Percentiles rank a stretch among this genome's conserved stretches.
These are phyloP conservation scores for Drosophila tropicalis DNA, from an alignment of 1,140 invertebrate genomes.

Conservation along the genomic window DNA sequence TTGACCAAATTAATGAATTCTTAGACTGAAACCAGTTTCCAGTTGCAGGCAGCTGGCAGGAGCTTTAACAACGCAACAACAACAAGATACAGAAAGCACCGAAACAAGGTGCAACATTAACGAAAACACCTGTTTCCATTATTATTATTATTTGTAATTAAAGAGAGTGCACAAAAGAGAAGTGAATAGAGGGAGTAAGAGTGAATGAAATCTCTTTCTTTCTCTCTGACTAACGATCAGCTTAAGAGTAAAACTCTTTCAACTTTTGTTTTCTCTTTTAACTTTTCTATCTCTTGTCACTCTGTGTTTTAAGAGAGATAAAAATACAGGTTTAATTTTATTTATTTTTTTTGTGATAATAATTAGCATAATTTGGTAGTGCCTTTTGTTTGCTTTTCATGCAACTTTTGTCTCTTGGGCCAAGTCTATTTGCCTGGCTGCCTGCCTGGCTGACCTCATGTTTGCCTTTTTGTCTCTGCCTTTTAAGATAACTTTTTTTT, in stretches of 20 bases:
- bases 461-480: slow-evolving; percentile 14
- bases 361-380: slow-evolving; percentile 76
- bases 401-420: slow-evolving; percentile 10
- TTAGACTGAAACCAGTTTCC: slow-evolving; percentile 53
- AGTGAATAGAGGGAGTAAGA: slow-evolving; percentile 4
- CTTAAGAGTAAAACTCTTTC: slow-evolving; percentile 9
- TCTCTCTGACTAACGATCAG: not conserved
- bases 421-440: slow-evolving; percentile 21
- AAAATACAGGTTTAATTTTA: slow-evolving; percentile 56
- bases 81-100: slow-evolving; percentile 16
- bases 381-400: slow-evolving; percentile 40
- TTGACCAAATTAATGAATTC: slow-evolving; percentile 64
- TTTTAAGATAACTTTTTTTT: slow-evolving; percentile 22
- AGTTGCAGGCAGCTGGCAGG: slow-evolving; percentile 31
- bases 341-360: slow-evolving; percentile 30
- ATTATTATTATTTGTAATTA: slow-evolving; percentile 11
- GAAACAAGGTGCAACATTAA: slow-evolving; percentile 41
- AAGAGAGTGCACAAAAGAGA: not conserved
- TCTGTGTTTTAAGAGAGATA: slow-evolving; percentile 6
- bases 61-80: not conserved
- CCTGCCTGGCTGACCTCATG: slow-evolving; percentile 49
- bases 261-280: slow-evolving; percentile 17
- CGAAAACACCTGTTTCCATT: slow-evolving; percentile 59
- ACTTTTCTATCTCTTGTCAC: not conserved
- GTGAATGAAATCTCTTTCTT: too few relatives aligned